phyloP scores from a whole-genome alignment of 2,113 vertebrate species.

The Ochotona princeps region DNA sequence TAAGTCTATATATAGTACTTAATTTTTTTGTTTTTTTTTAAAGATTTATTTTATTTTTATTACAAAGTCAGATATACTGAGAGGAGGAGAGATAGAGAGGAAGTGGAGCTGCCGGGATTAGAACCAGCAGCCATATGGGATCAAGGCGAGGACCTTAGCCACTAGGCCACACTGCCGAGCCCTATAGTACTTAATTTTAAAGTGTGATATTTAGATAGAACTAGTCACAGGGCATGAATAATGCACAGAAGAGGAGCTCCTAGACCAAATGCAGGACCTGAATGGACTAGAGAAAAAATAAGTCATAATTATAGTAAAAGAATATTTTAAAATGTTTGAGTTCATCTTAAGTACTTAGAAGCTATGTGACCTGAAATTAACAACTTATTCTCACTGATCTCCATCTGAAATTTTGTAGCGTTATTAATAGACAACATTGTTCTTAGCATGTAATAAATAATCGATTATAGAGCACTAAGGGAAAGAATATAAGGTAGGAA shows the following conservation, averaged over 20 bases:
- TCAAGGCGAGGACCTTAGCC: no score
- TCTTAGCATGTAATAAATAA: neutral
- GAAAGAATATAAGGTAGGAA: constrained; percentile 23
- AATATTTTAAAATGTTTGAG: constrained; percentile 26
- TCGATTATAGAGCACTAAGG: neutral
- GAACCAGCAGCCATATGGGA: no score
- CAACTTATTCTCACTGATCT: neutral
- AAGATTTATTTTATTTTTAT: no score
- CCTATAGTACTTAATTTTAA: no score
- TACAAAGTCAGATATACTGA: no score
- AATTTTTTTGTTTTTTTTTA: no score
- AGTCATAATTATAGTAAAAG: neutral
- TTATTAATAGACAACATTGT: neutral
- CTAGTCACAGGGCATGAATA: constrained; percentile 9
- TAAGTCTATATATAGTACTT: neutral
- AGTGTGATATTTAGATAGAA: neutral
- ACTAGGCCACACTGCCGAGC: no score
- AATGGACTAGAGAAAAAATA: neutral
- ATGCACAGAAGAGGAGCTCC: neutral
- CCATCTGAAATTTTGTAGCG: constrained; percentile 21
- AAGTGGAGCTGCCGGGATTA: no score
- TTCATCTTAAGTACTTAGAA: constrained; percentile 23
- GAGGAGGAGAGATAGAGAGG: no score
- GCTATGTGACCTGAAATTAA: constrained; percentile 8
- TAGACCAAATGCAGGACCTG: neutral